Percentiles rank a stretch among this genome's conserved stretches.
These are phyloP conservation scores for Aphrocallistes beatrix DNA, from an alignment of 37 sponge, comb jelly and placozoan genomes.

Conservation along the genomic window DNA sequence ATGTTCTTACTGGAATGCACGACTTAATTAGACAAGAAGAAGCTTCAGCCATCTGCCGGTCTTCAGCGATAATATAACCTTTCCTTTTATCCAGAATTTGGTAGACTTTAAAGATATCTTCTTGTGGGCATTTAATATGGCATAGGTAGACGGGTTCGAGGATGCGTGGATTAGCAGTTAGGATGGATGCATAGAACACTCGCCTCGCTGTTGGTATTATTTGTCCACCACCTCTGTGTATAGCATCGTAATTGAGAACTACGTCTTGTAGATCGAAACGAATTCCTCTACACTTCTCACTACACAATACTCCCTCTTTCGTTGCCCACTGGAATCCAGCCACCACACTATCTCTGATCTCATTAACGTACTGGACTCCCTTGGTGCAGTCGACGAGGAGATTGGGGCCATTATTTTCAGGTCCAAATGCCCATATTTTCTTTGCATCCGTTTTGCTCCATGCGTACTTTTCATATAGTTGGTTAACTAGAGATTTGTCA, in stretches of 20 bases:
- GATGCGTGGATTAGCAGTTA: constrained; percentile 78
- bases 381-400: constrained; percentile 77
- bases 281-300: constrained; percentile 83
- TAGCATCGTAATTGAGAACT: constrained; percentile 91
- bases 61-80: constrained; percentile 85
- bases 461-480: constrained; percentile 66
- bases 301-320: constrained; percentile 95
- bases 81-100: constrained; percentile 77
- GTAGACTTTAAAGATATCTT: constrained; percentile 89
- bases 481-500: constrained; percentile 76
- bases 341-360: constrained; percentile 95
- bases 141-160: constrained; percentile 92
- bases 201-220: constrained; percentile 96
- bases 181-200: constrained; percentile 71
- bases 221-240: constrained; percentile 98
- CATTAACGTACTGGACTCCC: constrained; percentile 98
- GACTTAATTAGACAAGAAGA: constrained; percentile 94
- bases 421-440: constrained; percentile 99
- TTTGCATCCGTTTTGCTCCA: constrained; percentile 75
- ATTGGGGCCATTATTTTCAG: constrained; percentile 89
- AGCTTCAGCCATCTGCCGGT: constrained; percentile 64
- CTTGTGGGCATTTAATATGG: constrained; percentile 96
- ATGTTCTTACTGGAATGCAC: constrained; percentile 92
- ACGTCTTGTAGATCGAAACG: constrained; percentile 93
- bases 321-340: constrained; percentile 99